Evolutionary conservation across 1,140 invertebrate genomes (phyloP).

Genomic region (Planococcus citri): DNA sequence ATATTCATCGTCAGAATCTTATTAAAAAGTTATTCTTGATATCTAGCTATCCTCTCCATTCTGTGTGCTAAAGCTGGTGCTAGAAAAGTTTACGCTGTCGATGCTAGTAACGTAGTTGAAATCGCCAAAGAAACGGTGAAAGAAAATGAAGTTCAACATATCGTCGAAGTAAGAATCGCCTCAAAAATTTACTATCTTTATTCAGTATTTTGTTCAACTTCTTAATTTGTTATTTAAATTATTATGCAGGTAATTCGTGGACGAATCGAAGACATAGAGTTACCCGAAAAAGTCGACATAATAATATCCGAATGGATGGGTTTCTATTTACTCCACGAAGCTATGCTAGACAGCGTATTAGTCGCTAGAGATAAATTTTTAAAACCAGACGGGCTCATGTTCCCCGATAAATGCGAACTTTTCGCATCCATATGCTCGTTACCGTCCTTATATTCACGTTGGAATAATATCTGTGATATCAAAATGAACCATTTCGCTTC

Average conservation of each 20-base stretch:
- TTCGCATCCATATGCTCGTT: slow-evolving; percentile 54
- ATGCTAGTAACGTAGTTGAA: slow-evolving; percentile 75
- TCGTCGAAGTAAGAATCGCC: slow-evolving; percentile 47
- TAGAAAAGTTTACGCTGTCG: slow-evolving; percentile 77
- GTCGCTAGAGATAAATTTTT: slow-evolving; percentile 83
- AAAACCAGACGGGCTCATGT: slow-evolving; percentile 41
- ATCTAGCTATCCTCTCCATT: slow-evolving; percentile 78
- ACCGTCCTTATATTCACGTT: slow-evolving; percentile 46
- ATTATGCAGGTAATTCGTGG: slow-evolving; percentile 46
- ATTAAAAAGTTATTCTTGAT: slow-evolving; percentile 23
- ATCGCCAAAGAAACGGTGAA: slow-evolving; percentile 67
- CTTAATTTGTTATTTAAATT: neutral
- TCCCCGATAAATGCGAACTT: slow-evolving; percentile 35
- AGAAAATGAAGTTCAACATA: slow-evolving; percentile 50
- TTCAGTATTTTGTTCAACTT: too few species aligned
- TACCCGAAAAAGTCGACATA: slow-evolving; percentile 78
- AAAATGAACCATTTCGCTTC: slow-evolving; percentile 27
- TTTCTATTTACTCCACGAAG: slow-evolving; percentile 95
- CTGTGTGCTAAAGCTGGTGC: slow-evolving; percentile 91
- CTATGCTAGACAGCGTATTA: slow-evolving; percentile 89
- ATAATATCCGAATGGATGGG: slow-evolving; percentile 99
- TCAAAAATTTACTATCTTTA: slow-evolving; percentile 32
- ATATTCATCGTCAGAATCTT: slow-evolving; percentile 24
- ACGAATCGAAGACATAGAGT: slow-evolving; percentile 50
- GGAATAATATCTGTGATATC: slow-evolving; percentile 39